A percentile compares a stretch with the other conserved stretches of the same genome.
phyloP scores from a whole-genome alignment of 2,113 vertebrate genomes.

The Heloderma charlesbogerti region DNA sequence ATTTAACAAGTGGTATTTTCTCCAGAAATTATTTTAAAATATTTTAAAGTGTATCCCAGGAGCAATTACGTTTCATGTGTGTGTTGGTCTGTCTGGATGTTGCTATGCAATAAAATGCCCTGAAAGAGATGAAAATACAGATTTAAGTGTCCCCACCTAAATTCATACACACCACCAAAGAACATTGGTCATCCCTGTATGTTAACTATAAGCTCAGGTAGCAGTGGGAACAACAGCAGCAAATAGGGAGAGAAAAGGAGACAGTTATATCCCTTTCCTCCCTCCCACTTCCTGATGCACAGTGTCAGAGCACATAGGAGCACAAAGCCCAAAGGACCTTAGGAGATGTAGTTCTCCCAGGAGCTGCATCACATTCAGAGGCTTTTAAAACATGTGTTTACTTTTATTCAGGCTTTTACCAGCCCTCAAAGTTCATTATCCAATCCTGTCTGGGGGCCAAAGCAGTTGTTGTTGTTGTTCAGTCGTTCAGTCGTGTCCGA shows the following conservation, averaged over 20 bases:
- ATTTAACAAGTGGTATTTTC: not conserved
- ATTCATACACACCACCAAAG: not conserved
- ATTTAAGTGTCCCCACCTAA: not conserved
- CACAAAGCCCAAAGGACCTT: not conserved
- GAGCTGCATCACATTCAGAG: not conserved
- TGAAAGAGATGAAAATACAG: not conserved
- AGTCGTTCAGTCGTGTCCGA: too few species aligned
- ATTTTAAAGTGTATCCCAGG: not conserved
- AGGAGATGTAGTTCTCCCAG: not conserved
- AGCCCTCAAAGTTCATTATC: not conserved
- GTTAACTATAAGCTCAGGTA: not conserved
- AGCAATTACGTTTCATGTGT: not conserved
- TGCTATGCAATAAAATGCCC: not conserved
- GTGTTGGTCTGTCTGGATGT: not conserved
- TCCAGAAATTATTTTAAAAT: constrained; percentile 9
- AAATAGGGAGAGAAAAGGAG: not conserved
- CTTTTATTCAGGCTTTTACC: not conserved
- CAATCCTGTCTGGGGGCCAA: too few species aligned
- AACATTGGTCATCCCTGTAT: not conserved
- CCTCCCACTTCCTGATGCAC: not conserved
- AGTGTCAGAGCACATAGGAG: not conserved
- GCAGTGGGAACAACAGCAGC: not conserved
- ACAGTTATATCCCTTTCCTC: not conserved
- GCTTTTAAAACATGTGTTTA: not conserved
- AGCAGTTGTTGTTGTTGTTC: too few species aligned